Evolutionary conservation across 2,797 vertebrate genomes (phyloP), one percentile per base, ranked within the genome.

Genomic region (Chiloscyllium punctatum): DNA sequence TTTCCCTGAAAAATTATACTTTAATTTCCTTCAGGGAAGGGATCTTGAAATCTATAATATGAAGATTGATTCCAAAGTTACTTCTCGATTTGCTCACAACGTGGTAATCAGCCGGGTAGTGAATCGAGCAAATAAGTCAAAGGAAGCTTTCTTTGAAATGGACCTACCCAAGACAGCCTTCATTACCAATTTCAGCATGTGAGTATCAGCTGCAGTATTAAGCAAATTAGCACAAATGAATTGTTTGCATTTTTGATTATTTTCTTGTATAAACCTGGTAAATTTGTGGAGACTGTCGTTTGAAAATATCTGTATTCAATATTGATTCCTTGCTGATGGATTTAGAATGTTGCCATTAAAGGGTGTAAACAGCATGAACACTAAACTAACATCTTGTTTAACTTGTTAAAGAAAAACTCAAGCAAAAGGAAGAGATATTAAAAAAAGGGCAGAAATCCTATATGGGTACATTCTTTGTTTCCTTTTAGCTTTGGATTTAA

Each of bases 111-210:
- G 98, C 77, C 97, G 96, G 96, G 98, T 98, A 90, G 96, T 98
- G 95, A 99, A 99, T 97, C 98, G 96, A 87, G 98, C 97, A 79
- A 97, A 97, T 0, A 13, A 95, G 57, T 97, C 98, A 48, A 97
- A 98, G 96, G 98, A 99, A 97, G 98, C 98, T 71, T 96, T 97
- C 96, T 99, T 98, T 1, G 98, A 98, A 69, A 97, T 99, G 97
- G 98, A 99, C 0, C 97, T 99, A 90, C 99, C 99, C 94, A 99
- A 98, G 96, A 98, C 98, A 0, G 98, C 98, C 96, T 99, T 99
- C 97, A 99, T 99, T 97, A 98, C 98, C 96, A 98, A 99, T 97
- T 99, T 99, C 96, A 98, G 97, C 98, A 98, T 99, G 99, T 99
- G 95, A 96, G 98, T 98, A 96, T 94, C 91, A 37, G 91, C n/a